Evolutionary conservation across 2,797 vertebrate genomes (phyloP).

Genomic region (Fratercula arctica): DNA sequence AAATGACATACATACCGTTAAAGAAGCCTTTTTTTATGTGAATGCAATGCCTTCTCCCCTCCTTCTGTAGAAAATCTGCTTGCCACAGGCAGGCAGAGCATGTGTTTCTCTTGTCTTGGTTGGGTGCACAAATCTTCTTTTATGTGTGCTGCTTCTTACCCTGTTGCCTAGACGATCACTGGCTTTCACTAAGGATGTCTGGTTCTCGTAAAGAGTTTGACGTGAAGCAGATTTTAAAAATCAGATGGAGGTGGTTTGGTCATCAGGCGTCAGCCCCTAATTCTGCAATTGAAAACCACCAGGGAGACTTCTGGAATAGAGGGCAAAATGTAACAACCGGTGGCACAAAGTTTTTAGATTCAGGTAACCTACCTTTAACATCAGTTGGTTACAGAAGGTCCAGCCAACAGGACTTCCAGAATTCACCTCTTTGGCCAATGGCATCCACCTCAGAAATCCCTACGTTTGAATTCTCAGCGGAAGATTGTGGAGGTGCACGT

Average conservation of each 20-base stretch:
- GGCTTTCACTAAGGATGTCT: constrained; percentile 90
- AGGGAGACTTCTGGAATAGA: constrained; percentile 86
- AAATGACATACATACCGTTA: constrained; percentile 40
- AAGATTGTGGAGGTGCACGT: constrained; percentile 78
- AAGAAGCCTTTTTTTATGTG: constrained; percentile 55
- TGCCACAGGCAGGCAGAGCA: constrained; percentile 75
- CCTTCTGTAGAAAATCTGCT: constrained; percentile 67
- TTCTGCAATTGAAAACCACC: constrained; percentile 77
- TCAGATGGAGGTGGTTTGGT: constrained; percentile 98
- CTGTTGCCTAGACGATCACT: constrained; percentile 89
- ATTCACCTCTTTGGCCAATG: constrained; percentile 86
- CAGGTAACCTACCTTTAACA: constrained; percentile 79
- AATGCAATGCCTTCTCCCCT: constrained; percentile 63
- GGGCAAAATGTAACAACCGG: constrained; percentile 67
- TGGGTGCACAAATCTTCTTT: constrained; percentile 79
- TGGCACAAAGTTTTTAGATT: constrained; percentile 89
- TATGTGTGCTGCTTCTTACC: constrained; percentile 79
- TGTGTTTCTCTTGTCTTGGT: constrained; percentile 79
- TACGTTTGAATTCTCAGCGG: constrained; percentile 80
- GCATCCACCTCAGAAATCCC: constrained; percentile 84
- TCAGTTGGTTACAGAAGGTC: constrained; percentile 82
- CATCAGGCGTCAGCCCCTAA: constrained; percentile 86
- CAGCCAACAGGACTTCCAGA: constrained; percentile 90
- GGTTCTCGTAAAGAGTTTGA: constrained; percentile 97
- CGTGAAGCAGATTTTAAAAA: constrained; percentile 97